Base-by-base conservation (phyloP, 2,797 vertebrate species). In the Sebastes hubbsi region DNA sequence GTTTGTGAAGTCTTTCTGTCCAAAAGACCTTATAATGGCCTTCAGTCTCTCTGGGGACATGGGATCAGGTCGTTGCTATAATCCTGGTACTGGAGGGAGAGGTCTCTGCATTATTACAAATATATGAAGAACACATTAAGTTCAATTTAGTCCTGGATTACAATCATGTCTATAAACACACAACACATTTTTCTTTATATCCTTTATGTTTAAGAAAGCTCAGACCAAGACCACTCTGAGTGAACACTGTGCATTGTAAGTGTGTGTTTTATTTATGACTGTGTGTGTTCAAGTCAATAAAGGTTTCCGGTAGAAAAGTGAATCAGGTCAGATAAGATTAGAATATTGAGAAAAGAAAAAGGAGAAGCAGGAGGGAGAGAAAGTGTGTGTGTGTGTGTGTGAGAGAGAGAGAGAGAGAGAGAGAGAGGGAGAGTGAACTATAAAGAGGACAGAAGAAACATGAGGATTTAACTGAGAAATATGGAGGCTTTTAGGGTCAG, bases 311-410 rank as follows among this genome's bases (percentile, higher is more conserved):
- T 29, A 65, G 54, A 81, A 66, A 78, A 75, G 49, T 72, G 46
- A 84, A 84, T 74, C 82, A 65, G 71, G 71, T 70, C 85, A 84
- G 75, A 86, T 70, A 64, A 77, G 30, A 78, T 70, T 68, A 83
- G 78, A 58, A 69, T 38, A 62, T 16, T 34, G 56, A 59, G 64
- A 55, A 27, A 65, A 20, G 8, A 25, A 64, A 55, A 65, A 56
- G 6, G 36, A 62, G 56, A 36, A 52, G 22, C 7, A 8, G 3
- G 13, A 42, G 62, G 52, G 24, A 68, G 52, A 13, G 32, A 30
- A 52, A 13, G 20, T 8, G 11, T 42, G 29, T 55, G 29, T 52
- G 52, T 55, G 25, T 14, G 38, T 1, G 36, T 25, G 25, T 2
- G 36, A n/a, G n/a, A 14, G 13, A 2, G 36, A 38, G 62, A 38